Evolutionary conservation across 2,113 vertebrate species (phyloP), one percentile per base, ranked within the genome.

Genomic region (Phodopus roborovskii): DNA sequence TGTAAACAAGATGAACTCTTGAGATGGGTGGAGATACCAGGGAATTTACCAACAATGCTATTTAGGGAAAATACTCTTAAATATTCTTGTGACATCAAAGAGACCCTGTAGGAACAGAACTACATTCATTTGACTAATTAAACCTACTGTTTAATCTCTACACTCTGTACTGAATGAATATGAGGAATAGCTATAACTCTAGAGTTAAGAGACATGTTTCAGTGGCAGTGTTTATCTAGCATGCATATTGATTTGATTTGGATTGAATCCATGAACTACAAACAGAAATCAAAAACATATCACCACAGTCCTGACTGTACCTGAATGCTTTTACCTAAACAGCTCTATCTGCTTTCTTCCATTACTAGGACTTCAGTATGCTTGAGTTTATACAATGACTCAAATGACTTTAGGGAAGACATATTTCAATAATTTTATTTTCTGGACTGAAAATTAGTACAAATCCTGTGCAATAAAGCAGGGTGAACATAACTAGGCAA

Each of bases 361-460:
- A 33, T 68, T 60, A 66, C 8, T 50, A 96, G 70, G 10, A 93
- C 12, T 77, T 88, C 3, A 36, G 8, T 78, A 12, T 83, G 64
- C 50, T 24, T 66, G 42, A 75, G 68, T 90, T 79, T 93, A 95
- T 81, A 88, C 81, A 78, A 73, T 68, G 39, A 81, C 17, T 10
- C 70, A 84, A 48, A 45, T 39, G 45, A 45, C 56, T 89, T 30
- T 28, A 64, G 58, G 45, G 74, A 91, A 33, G 16, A 90, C 1
- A 2, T 17, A 94, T 20, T 26, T 64, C 30, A 11, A 53, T 87
- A 42, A 68, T 33, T 33, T 13, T 30, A 66, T 79, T 91, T 97
- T 85, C 50, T 92, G 66, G 33, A 85, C 75, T 84, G 10, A 82
- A 90, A 95, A 77, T 0, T 81, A 28, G 84, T 71, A 90, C 0